Evolutionary conservation across 2,113 vertebrate genomes (phyloP).

Genomic region (Amblyopsis rosae): DNA sequence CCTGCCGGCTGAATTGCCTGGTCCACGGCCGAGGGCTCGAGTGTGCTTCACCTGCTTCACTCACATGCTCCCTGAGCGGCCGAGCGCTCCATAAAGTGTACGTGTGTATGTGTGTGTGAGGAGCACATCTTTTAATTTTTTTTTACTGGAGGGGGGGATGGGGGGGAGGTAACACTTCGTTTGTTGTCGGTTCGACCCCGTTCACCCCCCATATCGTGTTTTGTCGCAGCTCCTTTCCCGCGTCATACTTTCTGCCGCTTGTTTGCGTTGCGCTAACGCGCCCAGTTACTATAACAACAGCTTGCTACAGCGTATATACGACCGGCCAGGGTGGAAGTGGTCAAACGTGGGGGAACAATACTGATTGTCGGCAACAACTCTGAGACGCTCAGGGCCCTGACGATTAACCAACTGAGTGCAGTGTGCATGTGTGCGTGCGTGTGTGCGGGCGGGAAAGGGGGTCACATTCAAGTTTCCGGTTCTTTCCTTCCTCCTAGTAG

Average conservation of each 20-base stretch:
- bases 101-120: background rate
- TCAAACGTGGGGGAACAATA: conserved; percentile 42
- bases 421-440: conserved; percentile 29
- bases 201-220: no score
- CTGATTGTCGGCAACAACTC: conserved; percentile 46
- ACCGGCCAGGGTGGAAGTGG: conserved; percentile 28
- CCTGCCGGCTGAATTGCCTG: conserved; percentile 5
- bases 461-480: conserved; percentile 32
- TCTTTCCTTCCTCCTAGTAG: conserved; percentile 55
- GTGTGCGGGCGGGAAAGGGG: conserved; percentile 8
- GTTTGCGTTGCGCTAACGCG: no score
- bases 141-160: no score
- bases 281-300: no score
- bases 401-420: conserved; percentile 32
- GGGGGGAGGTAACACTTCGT: background rate
- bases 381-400: conserved; percentile 27
- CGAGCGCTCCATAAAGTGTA: background rate
- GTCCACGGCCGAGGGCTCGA: conserved; percentile 16
- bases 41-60: conserved; percentile 28
- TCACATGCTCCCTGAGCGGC: conserved; percentile 19
- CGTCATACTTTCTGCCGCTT: no score
- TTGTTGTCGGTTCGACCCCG: no score
- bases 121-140: background rate
- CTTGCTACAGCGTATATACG: background rate
- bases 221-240: no score